Evolutionary conservation across 2,888 invertebrate genomes (phyloP).

Genomic region (Hyposoter didymator): DNA sequence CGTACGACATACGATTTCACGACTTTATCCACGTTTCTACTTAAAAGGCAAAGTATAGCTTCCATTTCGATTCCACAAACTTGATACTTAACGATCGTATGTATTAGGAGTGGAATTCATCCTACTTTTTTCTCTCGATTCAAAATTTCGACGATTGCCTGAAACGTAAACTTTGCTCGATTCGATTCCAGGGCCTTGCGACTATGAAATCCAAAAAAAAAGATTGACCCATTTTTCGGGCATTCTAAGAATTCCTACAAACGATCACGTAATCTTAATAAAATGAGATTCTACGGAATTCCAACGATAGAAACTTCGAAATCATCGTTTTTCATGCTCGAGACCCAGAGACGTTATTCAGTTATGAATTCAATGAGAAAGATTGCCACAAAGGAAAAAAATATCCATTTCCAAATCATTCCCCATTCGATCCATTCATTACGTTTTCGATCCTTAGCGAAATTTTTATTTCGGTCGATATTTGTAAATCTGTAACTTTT

Average conservation of each 20-base stretch:
- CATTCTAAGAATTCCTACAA: background rate
- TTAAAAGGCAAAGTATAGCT: background rate
- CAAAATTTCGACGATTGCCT: background rate
- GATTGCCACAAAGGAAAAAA: too few relatives aligned
- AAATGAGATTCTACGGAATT: conserved; percentile 6
- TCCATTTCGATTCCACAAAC: background rate
- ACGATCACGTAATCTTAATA: background rate
- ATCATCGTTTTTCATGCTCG: background rate
- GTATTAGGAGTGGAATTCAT: background rate
- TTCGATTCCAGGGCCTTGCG: background rate
- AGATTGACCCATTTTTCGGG: background rate
- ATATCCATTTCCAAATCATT: too few relatives aligned
- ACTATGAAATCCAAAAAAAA: background rate
- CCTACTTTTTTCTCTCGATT: background rate
- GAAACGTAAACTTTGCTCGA: background rate
- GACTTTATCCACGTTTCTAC: background rate
- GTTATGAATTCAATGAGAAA: background rate
- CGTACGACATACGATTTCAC: conserved; percentile 2
- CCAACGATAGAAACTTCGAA: background rate
- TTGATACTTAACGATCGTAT: background rate
- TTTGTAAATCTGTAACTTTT: too few relatives aligned
- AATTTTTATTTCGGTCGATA: too few relatives aligned
- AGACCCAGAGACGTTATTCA: background rate
- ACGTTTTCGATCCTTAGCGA: too few relatives aligned
- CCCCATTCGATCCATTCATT: too few relatives aligned